Base-by-base conservation (phyloP, 2,797 vertebrate species). In the Bryconaethiops microstoma region DNA sequence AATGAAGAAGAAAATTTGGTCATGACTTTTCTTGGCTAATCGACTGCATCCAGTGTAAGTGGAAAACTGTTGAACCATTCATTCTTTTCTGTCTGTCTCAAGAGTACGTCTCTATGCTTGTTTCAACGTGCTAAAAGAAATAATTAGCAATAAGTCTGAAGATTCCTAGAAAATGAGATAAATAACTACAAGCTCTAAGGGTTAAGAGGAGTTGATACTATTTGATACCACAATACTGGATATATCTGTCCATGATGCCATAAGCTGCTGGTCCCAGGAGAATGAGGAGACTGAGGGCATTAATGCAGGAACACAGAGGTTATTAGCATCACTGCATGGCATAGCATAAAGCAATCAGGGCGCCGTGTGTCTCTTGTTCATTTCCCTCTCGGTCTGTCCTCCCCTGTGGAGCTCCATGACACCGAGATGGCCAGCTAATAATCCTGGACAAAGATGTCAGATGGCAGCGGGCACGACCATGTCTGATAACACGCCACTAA, bases 221-320 rank as follows among this genome's bases (percentile, higher is more conserved):
- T 65, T 70, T 35, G 67, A 72, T 21, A n/a, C 42, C 55, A 23
- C 23, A 54, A 45, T 62, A n/a, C 70, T 65, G 52, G 40, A 62
- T 39, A 57, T 78, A 57, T 76, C 35, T 14, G 14, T 60, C 45
- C 57, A 45, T 62, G 71, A 73, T 63, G 68, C 50, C 60, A 21
- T n/a, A 40, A 74, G 63, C 35, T 35, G 35, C 21, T 25, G 60
- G 75, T n/a, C 76, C 70, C 75, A 59, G 42, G 75, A 81, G 71
- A 63, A 35, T 45, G 74, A 92, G 93, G 89, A 89, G 91, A 87
- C 91, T 90, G 89, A 91, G 89, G 88, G 90, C 91, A 94, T 94
- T 95, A 93, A 94, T 94, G 93, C 93, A 92, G 86, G 89, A 92
- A 90, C 94, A 94, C 92, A 94, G 91, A 93, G 93, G 93, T 94